Base-by-base conservation (phyloP, 2,888 invertebrate species). In the Poecilus cupreus region DNA sequence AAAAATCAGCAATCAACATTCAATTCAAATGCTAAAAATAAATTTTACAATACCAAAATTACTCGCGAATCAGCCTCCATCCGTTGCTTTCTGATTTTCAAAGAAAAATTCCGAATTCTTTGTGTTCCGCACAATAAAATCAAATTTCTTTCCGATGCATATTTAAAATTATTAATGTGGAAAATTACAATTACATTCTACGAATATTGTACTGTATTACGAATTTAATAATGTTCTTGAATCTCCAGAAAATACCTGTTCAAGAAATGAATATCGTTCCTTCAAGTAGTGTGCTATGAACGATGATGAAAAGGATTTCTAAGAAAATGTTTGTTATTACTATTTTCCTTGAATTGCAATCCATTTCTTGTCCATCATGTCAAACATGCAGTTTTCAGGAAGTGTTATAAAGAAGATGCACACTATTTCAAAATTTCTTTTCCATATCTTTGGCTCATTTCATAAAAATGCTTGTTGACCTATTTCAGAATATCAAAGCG, bases 271-370 rank as follows among this genome's bases (percentile, higher is more conserved):
- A 54, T 20, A 54, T 54, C 54, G 54, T 54, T 76, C 75, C 18
- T 54, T 76, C 70, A 70, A 20, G 24, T 24, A 32, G 26, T 11
- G 22, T 13, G 51, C 54, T 54, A 49, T 76, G 54, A 76, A 76
- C 54, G 32, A 54, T 76, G 74, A 74, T 74, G 49, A 54, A 76
- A 76, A 43, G 54, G 20, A 54, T 51, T 20, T 51, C 51, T 51
- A 18, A 51, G 51, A 20, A 18, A 10, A 51, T 20, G 18, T 16
- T 13, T 18, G 8, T 49, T 16, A 13, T 5, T 49, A 18, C 16
- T 32, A 32, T 32, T 6, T n/a, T n/a, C n/a, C n/a, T n/a, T n/a
- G n/a, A n/a, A n/a, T n/a, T n/a, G n/a, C n/a, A n/a, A n/a, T n/a
- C n/a, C n/a, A n/a, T n/a, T n/a, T n/a, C n/a, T n/a, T n/a, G n/a